These are phyloP conservation scores for Picathartes gymnocephalus DNA, from an alignment of 2,113 vertebrate species.

Conservation along the genomic window DNA sequence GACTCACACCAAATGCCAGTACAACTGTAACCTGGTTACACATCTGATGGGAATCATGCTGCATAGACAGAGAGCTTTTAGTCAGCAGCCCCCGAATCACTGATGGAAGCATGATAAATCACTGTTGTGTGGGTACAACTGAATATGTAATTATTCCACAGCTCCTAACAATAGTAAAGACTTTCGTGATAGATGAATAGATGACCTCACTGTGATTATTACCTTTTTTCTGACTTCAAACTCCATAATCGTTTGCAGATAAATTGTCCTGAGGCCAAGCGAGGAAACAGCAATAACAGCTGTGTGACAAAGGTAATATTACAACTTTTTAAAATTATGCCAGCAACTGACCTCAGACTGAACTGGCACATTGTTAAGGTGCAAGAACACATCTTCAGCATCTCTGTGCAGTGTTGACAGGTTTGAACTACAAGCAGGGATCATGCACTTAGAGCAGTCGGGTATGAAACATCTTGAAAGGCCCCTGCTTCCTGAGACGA, in stretches of 20 bases:
- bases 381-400: neutral
- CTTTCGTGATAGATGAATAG: neutral
- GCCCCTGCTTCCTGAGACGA: neutral
- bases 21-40: neutral
- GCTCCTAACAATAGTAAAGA: neutral
- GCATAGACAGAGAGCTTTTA: neutral
- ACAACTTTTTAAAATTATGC: neutral
- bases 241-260: neutral
- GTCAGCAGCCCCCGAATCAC: rapidly evolving
- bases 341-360: neutral
- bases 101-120: neutral
- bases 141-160: neutral
- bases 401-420: neutral
- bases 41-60: neutral
- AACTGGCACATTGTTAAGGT: neutral
- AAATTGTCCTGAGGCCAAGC: neutral
- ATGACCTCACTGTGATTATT: neutral
- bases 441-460: neutral
- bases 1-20: neutral
- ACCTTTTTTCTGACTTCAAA: neutral
- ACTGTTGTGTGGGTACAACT: neutral
- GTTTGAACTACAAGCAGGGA: neutral
- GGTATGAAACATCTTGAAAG: neutral
- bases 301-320: neutral
- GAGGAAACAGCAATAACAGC: neutral